Base-by-base conservation (phyloP, 2,888 invertebrate genomes). In the Teinopalpus imperialis region DNA sequence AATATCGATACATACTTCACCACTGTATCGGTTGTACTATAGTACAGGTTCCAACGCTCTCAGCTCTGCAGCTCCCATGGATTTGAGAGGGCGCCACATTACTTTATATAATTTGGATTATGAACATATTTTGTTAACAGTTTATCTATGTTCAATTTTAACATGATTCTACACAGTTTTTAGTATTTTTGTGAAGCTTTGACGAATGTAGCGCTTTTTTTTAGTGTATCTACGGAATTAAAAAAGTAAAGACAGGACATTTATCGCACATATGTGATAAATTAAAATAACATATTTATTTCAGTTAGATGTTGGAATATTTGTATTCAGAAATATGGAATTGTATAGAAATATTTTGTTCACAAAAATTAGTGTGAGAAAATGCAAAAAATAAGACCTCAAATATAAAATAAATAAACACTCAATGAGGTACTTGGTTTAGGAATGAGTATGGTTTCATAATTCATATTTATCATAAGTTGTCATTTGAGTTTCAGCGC, bases 111-210 rank as follows among this genome's bases (percentile, higher is more conserved):
- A 68, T 74, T 77, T 79, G 77, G 75, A 81, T 78, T 80, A 78
- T 74, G 65, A 72, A 81, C 75, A 74, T 81, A 80, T 82, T 85
- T 85, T 82, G 80, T 83, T 82, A 82, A 71, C 73, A 69, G 73
- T 81, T 81, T 81, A 79, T 76, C 75, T 77, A 67, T 76, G 79
- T 72, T 75, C 70, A 68, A 74, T 74, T 72, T 74, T 76, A 81
- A 76, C 74, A 66, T 66, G 71, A 69, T 68, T 73, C 73, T 74
- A 73, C 64, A 58, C 76, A 74, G 63, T 77, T 78, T 78, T 67
- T 81, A 78, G 71, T 74, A 74, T 77, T 78, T 81, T 81, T 82
- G 77, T 78, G 74, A 81, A 67, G 74, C 76, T 80, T 80, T 69
- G 63, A 55, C 60, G 69, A 61, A 66, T 66, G 65, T 66, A 67